Evolutionary conservation across 2,797 vertebrate genomes (phyloP).

Genomic region (Megaceryle alcyon): DNA sequence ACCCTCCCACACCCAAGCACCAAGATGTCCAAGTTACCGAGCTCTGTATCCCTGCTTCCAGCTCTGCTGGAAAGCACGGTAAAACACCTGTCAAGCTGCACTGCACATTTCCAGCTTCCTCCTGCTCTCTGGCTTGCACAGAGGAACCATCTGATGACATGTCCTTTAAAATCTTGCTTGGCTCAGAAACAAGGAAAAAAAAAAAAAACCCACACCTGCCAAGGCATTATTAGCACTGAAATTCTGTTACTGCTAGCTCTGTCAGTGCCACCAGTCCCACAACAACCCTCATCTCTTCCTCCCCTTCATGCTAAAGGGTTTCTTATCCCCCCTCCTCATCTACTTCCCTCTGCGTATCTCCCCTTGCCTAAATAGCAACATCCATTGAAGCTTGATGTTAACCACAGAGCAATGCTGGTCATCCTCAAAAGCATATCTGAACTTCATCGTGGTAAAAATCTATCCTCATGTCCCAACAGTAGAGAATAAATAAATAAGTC

Average conservation of each 20-base stretch:
- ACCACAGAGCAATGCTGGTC: background rate
- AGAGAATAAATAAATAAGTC: accelerated
- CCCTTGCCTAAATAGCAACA: background rate
- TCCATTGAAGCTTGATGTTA: background rate
- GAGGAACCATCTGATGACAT: background rate
- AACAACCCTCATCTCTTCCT: background rate
- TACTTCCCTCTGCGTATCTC: background rate
- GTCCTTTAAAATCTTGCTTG: background rate
- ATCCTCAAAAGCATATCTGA: background rate
- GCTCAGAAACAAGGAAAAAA: background rate
- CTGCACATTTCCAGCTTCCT: background rate
- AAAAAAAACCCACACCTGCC: background rate
- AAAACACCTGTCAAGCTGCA: background rate
- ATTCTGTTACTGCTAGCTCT: background rate
- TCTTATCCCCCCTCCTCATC: background rate
- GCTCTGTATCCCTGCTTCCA: background rate
- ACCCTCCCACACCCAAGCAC: background rate
- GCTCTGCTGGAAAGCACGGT: background rate
- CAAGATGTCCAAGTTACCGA: background rate
- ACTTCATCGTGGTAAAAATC: background rate
- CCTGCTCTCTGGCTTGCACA: background rate
- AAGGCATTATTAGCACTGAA: background rate
- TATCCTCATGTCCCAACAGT: background rate
- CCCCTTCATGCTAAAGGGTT: background rate
- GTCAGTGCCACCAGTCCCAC: background rate